Conservation (phyloP, 2,797 vertebrate genomes). For the Cyprinodon diabolis region DNA sequence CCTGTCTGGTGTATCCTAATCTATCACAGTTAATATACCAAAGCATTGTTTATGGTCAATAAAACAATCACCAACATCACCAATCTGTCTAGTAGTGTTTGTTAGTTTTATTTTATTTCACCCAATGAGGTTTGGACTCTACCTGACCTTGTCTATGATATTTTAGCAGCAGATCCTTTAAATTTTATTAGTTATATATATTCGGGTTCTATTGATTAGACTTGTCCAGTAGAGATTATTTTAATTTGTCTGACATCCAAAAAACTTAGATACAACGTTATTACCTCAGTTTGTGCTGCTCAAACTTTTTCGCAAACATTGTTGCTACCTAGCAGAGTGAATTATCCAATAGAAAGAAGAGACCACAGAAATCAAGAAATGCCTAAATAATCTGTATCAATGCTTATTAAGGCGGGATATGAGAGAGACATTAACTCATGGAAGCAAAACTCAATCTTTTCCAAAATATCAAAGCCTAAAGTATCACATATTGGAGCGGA, state of each 20-base stretch:
- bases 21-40: too few relatives aligned
- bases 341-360: not conserved
- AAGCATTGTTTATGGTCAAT: too few relatives aligned
- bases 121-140: not conserved
- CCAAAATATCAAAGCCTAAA: too few relatives aligned
- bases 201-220: not conserved
- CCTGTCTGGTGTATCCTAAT: too few relatives aligned
- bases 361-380: not conserved
- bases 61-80: too few relatives aligned
- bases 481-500: too few relatives aligned
- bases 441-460: not conserved
- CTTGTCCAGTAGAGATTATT: not conserved
- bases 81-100: too few relatives aligned
- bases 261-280: not conserved
- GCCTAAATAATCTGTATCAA: not conserved
- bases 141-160: not conserved
- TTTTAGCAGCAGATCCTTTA: not conserved
- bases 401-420: not conserved
- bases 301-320: not conserved
- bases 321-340: not conserved
- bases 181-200: not conserved
- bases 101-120: too few relatives aligned
- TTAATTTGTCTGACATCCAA: not conserved
- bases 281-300: not conserved
- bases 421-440: not conserved